Percentiles rank a stretch among this genome's conserved stretches.
Evolutionary conservation across 1,140 invertebrate genomes (phyloP).

Genomic region (Bombus confusus): DNA sequence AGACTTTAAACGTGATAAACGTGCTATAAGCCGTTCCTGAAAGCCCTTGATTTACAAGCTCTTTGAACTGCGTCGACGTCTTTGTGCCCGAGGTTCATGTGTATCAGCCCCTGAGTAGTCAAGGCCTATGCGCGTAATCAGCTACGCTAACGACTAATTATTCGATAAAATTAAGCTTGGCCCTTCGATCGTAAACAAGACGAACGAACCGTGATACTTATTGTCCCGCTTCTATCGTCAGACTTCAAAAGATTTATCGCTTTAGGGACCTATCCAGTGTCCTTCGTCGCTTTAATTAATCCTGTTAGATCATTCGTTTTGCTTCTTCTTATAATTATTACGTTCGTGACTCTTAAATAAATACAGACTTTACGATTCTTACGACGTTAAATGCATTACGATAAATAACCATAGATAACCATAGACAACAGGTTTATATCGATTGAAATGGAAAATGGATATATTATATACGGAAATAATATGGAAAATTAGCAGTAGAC

Average conservation of each 20-base stretch:
- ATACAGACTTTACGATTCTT: too few relatives aligned
- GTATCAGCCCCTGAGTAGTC: background rate
- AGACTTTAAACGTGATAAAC: conserved; percentile 31
- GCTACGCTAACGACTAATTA: conserved; percentile 31
- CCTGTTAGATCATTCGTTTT: background rate
- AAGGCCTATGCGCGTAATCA: conserved; percentile 27
- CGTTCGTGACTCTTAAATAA: too few relatives aligned
- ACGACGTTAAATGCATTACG: too few relatives aligned
- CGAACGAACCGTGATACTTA: conserved; percentile 11
- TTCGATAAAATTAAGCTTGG: conserved; percentile 40
- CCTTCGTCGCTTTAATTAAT: conserved; percentile 10
- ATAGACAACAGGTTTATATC: too few relatives aligned
- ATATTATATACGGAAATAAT: too few relatives aligned
- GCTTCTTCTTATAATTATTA: background rate
- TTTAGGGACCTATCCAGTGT: background rate
- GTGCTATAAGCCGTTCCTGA: background rate
- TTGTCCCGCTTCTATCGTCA: background rate
- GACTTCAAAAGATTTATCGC: conserved; percentile 12
- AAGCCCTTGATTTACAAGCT: conserved; percentile 23
- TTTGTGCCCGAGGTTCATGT: conserved; percentile 4
- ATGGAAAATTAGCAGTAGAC: too few relatives aligned
- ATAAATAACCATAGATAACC: too few relatives aligned
- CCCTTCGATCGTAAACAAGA: conserved; percentile 23
- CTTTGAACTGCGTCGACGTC: conserved; percentile 3
- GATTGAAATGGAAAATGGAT: too few relatives aligned